Conservation (phyloP, 2,797 vertebrate genomes). For the Tolypeutes matacus region DNA sequence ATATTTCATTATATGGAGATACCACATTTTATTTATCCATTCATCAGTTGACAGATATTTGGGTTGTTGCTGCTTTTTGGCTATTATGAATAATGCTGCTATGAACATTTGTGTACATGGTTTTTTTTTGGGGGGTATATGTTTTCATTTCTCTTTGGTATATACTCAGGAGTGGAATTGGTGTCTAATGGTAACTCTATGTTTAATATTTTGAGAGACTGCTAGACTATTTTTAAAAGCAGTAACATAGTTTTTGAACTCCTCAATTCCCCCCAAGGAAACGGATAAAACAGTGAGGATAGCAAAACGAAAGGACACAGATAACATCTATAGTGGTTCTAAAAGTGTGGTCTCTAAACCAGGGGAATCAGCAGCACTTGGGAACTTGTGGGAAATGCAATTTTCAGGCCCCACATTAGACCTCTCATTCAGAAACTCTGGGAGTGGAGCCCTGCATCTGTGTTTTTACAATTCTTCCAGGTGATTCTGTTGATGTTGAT, state of each 20-base stretch:
- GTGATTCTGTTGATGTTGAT: not conserved
- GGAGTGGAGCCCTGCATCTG: not conserved
- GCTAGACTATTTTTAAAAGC: slow-evolving; percentile 32
- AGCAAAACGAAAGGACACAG: not conserved
- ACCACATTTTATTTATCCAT: not conserved
- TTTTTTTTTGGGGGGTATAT: not conserved
- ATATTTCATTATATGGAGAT: not conserved
- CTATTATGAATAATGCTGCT: not conserved
- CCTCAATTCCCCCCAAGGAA: not conserved
- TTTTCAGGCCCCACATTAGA: not conserved
- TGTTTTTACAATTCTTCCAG: not conserved
- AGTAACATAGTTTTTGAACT: not conserved
- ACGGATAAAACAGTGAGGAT: not conserved
- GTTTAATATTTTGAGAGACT: slow-evolving; percentile 24
- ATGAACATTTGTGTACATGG: not conserved
- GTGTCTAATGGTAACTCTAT: not conserved
- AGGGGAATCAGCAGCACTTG: not conserved
- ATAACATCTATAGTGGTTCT: not conserved
- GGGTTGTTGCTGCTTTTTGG: not conserved
- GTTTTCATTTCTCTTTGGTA: slow-evolving; percentile 5
- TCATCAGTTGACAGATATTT: not conserved
- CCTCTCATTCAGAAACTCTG: not conserved
- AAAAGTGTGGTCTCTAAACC: not conserved
- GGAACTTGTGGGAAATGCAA: not conserved
- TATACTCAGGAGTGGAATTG: not conserved